These are phyloP conservation scores for Drosophila diplacantha DNA, from an alignment of 2,888 invertebrate species.

Conservation along the genomic window DNA sequence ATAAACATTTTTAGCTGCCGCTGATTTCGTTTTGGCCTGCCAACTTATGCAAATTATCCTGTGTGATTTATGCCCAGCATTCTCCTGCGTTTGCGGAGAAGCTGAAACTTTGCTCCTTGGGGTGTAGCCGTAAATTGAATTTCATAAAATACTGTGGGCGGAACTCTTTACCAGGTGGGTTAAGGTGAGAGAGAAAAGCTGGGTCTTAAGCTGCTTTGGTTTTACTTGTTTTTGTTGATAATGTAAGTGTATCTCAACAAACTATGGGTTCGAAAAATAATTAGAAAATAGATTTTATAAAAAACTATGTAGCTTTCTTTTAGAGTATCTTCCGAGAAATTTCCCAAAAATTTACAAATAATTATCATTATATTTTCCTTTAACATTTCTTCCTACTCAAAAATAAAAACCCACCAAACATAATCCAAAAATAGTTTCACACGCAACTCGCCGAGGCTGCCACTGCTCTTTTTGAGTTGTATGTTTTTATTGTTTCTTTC, in stretches of 20 bases:
- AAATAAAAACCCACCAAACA: not conserved
- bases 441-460: constrained; percentile 25
- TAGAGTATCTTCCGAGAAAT: too few species aligned
- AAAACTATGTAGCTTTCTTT: too few species aligned
- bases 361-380: too few species aligned
- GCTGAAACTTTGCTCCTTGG: constrained; percentile 47
- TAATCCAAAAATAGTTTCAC: constrained; percentile 47
- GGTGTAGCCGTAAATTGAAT: constrained; percentile 32
- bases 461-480: constrained; percentile 54
- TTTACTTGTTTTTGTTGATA: not conserved
- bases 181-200: not conserved
- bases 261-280: too few species aligned
- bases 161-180: constrained; percentile 8
- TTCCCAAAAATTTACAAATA: too few species aligned
- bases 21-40: constrained; percentile 48
- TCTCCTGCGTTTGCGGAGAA: constrained; percentile 20
- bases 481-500: constrained; percentile 15
- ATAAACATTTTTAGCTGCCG: constrained; percentile 48
- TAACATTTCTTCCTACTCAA: too few species aligned
- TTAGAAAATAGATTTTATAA: too few species aligned
- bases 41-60: constrained; percentile 64
- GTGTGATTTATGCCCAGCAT: constrained; percentile 53
- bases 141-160: constrained; percentile 26
- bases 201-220: not conserved
- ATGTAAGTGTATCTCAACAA: too few species aligned